phyloP scores from a whole-genome alignment of 2,888 invertebrate species.

The Coremacera marginata region DNA sequence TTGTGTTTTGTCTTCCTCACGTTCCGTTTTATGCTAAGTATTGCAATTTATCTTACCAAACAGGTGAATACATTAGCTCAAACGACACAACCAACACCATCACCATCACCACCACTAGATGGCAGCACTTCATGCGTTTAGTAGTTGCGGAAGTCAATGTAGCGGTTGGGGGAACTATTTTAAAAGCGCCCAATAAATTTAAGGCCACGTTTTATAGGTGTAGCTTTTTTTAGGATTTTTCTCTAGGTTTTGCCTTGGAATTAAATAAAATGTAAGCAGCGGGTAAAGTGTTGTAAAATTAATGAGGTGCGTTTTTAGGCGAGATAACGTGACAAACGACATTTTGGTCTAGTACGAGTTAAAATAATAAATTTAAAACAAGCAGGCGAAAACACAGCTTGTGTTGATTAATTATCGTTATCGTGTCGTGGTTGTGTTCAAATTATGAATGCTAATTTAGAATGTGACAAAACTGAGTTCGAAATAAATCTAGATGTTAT shows the following conservation, averaged over 20 bases:
- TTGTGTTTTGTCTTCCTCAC: not conserved
- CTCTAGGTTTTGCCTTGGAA: too few species aligned
- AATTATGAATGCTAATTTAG: too few species aligned
- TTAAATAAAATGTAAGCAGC: not conserved
- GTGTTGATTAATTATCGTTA: too few species aligned
- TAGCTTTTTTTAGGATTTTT: not conserved
- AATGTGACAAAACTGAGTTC: too few species aligned
- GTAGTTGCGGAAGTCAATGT: not conserved
- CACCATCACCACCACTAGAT: not conserved
- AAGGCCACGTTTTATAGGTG: too few species aligned
- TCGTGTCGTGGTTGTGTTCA: too few species aligned
- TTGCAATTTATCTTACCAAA: conserved; percentile 33
- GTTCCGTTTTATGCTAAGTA: conserved; percentile 12
- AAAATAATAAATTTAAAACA: not conserved
- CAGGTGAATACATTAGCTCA: conserved; percentile 34
- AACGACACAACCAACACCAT: not conserved
- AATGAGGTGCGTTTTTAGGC: conserved; percentile 18
- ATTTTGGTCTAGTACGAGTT: not conserved
- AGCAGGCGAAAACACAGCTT: not conserved
- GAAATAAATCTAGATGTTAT: too few species aligned
- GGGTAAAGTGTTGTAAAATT: conserved; percentile 16
- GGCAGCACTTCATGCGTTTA: not conserved
- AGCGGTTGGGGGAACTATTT: not conserved
- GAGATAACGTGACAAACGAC: conserved; percentile 1
- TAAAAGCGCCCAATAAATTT: conserved; percentile 28